phyloP scores from a whole-genome alignment of 2,888 invertebrate genomes.

The Leptopilina myrica region DNA sequence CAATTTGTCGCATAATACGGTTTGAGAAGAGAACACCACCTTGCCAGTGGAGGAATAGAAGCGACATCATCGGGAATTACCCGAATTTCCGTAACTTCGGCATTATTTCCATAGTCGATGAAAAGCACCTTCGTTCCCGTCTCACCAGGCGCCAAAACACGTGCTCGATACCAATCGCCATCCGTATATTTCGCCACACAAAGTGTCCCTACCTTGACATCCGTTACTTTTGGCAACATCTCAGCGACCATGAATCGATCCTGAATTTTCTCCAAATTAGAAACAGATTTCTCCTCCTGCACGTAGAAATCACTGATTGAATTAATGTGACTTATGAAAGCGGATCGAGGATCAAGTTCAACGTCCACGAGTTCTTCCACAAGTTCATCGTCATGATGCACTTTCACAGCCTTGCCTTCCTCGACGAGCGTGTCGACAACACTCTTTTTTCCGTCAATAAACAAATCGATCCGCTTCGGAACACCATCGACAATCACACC shows the following conservation, averaged over 20 bases:
- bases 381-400: conserved; percentile 34
- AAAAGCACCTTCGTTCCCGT: conserved; percentile 80
- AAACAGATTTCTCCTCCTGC: conserved; percentile 82
- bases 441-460: conserved; percentile 69
- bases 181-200: conserved; percentile 84
- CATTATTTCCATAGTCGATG: conserved; percentile 87
- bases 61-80: conserved; percentile 81
- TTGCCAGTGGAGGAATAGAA: conserved; percentile 80
- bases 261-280: conserved; percentile 81
- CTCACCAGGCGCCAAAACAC: conserved; percentile 80
- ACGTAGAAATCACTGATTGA: conserved; percentile 86
- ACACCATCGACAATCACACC: conserved; percentile 69
- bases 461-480: conserved; percentile 74
- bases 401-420: conserved; percentile 60
- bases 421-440: conserved; percentile 65
- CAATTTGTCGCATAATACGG: conserved; percentile 74
- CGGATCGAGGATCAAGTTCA: conserved; percentile 78
- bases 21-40: conserved; percentile 80
- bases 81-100: conserved; percentile 79
- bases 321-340: conserved; percentile 83
- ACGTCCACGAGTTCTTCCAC: conserved; percentile 52
- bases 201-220: conserved; percentile 80
- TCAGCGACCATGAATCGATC: conserved; percentile 79
- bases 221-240: conserved; percentile 78
- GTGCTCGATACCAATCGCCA: conserved; percentile 84